phyloP scores from a whole-genome alignment of 92 coral and sea anemone species.

The Muricea muricata region DNA sequence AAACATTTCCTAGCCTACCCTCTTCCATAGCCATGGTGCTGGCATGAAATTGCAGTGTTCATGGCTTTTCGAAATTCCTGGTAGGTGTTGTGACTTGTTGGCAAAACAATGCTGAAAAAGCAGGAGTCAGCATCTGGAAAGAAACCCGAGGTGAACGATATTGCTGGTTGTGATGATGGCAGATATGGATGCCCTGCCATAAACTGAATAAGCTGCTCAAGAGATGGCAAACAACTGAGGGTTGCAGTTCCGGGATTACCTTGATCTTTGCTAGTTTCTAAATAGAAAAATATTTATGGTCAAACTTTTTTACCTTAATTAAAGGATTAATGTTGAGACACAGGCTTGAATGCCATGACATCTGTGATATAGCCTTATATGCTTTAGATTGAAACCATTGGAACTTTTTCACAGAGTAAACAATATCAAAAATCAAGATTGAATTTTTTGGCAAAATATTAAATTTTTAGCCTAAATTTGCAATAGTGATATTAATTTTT shows the following conservation, averaged over 20 bases:
- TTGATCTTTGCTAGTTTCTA: too few relatives aligned
- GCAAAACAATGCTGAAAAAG: constrained; percentile 9
- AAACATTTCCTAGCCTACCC: not conserved
- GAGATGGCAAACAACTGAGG: constrained; percentile 18
- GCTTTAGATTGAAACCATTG: too few relatives aligned
- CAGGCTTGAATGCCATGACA: too few relatives aligned
- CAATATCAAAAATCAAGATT: too few relatives aligned
- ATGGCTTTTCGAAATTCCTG: constrained; percentile 38
- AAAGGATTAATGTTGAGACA: too few relatives aligned
- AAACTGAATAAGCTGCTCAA: constrained; percentile 38
- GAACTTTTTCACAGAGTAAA: too few relatives aligned
- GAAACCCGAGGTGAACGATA: constrained; percentile 1
- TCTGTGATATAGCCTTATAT: too few relatives aligned
- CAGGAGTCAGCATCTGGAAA: constrained; percentile 52
- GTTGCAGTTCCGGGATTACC: not conserved
- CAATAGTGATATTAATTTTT: too few relatives aligned
- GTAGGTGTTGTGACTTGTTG: constrained; percentile 17
- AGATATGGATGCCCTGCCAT: constrained; percentile 50
- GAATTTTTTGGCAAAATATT: too few relatives aligned
- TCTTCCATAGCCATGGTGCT: constrained; percentile 48
- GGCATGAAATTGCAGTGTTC: constrained; percentile 46
- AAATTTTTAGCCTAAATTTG: too few relatives aligned
- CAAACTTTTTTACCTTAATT: too few relatives aligned
- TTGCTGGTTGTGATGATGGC: constrained; percentile 22
- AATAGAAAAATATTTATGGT: too few relatives aligned